These are phyloP conservation scores for Drosophila quasianomalipes DNA, from an alignment of 2,888 invertebrate species.

Conservation along the genomic window DNA sequence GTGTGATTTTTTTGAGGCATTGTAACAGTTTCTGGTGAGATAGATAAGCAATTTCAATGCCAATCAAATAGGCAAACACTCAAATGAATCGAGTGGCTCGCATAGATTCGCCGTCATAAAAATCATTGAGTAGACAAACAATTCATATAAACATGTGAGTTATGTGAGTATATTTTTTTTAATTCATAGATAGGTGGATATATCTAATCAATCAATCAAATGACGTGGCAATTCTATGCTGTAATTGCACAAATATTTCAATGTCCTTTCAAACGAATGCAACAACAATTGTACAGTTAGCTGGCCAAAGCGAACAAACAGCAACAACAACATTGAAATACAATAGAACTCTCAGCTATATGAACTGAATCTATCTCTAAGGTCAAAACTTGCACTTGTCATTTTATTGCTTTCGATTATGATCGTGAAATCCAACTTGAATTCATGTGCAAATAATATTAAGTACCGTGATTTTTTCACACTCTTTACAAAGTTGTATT, in stretches of 20 bases:
- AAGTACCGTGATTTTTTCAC: constrained; percentile 53
- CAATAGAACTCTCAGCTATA: constrained; percentile 30
- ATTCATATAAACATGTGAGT: constrained; percentile 4
- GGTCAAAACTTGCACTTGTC: constrained; percentile 68
- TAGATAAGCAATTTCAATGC: constrained; percentile 60
- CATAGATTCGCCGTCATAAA: constrained; percentile 41
- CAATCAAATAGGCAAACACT: constrained; percentile 34
- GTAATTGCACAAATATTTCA: constrained; percentile 71
- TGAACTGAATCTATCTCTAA: constrained; percentile 36
- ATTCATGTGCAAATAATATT: constrained; percentile 64
- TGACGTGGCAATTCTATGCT: constrained; percentile 55
- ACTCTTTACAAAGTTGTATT: constrained; percentile 31
- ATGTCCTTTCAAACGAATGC: constrained; percentile 65
- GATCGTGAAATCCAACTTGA: constrained; percentile 62
- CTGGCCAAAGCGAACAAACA: constrained; percentile 13
- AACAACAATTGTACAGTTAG: constrained; percentile 63
- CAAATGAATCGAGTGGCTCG: constrained; percentile 35
- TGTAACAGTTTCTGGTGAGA: constrained; percentile 55
- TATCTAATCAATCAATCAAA: constrained; percentile 70
- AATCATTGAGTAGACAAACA: constrained; percentile 55
- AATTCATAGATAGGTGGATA: constrained; percentile 34
- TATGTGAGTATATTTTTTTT: not conserved
- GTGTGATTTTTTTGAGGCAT: constrained; percentile 51
- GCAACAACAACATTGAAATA: constrained; percentile 14
- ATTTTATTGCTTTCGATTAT: constrained; percentile 63